Percentiles rank a stretch among this genome's conserved stretches.
phyloP scores from a whole-genome alignment of 2,888 invertebrate species.

The Acanthacorydalis orientalis region DNA sequence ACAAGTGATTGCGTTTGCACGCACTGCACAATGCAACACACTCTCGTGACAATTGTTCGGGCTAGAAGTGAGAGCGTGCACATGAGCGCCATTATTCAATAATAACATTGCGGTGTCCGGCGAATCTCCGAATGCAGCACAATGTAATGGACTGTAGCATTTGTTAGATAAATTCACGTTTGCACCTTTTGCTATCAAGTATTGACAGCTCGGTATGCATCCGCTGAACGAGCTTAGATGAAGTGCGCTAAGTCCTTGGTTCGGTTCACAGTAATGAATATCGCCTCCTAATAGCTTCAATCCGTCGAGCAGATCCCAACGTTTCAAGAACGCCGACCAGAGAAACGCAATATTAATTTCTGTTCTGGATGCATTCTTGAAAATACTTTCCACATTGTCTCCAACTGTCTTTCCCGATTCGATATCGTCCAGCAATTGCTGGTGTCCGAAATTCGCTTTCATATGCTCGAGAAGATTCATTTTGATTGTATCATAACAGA shows the following conservation, averaged over 20 bases:
- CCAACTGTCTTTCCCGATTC: conserved; percentile 46
- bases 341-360: conserved; percentile 57
- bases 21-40: conserved; percentile 68
- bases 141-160: conserved; percentile 70
- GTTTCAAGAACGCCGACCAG: conserved; percentile 58
- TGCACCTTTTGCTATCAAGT: conserved; percentile 47
- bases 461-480: conserved; percentile 60
- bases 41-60: conserved; percentile 49
- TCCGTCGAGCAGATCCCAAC: conserved; percentile 44
- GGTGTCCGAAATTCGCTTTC: conserved; percentile 45
- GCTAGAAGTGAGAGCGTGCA: conserved; percentile 44
- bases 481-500: conserved; percentile 55
- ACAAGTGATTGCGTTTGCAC: conserved; percentile 70
- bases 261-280: conserved; percentile 49
- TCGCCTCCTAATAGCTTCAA: conserved; percentile 53
- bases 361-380: conserved; percentile 38
- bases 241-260: conserved; percentile 52
- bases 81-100: conserved; percentile 50
- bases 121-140: conserved; percentile 78
- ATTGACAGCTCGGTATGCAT: conserved; percentile 51
- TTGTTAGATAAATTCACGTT: conserved; percentile 52
- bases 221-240: conserved; percentile 67
- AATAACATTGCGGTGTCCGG: conserved; percentile 64
- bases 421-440: conserved; percentile 53
- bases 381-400: conserved; percentile 34